These are phyloP conservation scores for Macrobrachium rosenbergii DNA, from an alignment of 1,140 invertebrate species.

Conservation along the genomic window DNA sequence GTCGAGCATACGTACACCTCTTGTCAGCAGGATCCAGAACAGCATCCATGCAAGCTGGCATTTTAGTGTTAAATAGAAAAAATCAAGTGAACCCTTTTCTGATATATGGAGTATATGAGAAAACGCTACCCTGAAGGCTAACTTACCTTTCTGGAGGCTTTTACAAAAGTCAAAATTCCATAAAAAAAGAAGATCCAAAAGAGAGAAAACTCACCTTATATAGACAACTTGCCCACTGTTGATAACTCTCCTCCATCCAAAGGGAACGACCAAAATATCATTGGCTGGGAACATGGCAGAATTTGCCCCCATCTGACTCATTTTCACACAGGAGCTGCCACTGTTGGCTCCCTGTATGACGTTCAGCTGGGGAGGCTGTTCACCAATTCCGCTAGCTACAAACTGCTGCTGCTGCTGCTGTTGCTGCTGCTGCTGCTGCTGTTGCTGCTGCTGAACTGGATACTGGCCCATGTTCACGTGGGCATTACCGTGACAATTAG, in stretches of 20 bases:
- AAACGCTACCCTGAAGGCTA: too few relatives aligned
- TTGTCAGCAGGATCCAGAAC: not conserved
- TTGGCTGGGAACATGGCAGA: slow-evolving; percentile 47
- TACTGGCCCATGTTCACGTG: slow-evolving; percentile 23
- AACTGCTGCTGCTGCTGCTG: slow-evolving; percentile 28
- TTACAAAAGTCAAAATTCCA: not conserved
- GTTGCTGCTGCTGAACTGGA: slow-evolving; percentile 40
- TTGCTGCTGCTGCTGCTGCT: slow-evolving; percentile 24
- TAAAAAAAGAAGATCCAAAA: not conserved
- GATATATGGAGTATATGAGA: too few relatives aligned
- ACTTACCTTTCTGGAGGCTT: too few relatives aligned
- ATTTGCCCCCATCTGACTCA: slow-evolving; percentile 27
- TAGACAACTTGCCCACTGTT: slow-evolving; percentile 53
- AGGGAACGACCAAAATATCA: slow-evolving; percentile 41
- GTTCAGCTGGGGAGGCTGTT: slow-evolving; percentile 32
- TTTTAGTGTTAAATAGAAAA: too few relatives aligned
- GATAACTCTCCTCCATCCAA: slow-evolving; percentile 51
- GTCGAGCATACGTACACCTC: too few relatives aligned
- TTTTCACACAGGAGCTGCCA: slow-evolving; percentile 48
- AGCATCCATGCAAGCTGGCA: not conserved
- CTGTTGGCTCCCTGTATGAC: slow-evolving; percentile 6
- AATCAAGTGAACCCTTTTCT: too few relatives aligned
- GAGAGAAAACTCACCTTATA: slow-evolving; percentile 38
- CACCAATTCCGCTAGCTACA: slow-evolving; percentile 23
- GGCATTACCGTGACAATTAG: slow-evolving; percentile 44